These are phyloP conservation scores for Myotis pilosus DNA, from an alignment of 2,797 vertebrate genomes.

Conservation along the genomic window DNA sequence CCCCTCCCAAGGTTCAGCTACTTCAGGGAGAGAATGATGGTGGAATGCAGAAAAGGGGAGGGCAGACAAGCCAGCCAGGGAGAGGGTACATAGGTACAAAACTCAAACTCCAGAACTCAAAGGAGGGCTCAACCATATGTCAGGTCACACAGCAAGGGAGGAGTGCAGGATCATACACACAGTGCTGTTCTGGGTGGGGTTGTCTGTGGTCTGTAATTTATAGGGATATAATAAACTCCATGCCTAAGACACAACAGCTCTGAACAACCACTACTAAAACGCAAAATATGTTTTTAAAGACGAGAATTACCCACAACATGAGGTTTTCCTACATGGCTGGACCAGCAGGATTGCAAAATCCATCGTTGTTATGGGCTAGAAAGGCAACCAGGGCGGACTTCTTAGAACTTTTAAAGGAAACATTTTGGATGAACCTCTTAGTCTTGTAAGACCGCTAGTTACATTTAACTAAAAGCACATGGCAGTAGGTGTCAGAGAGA, in stretches of 20 bases:
- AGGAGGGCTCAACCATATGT: neutral
- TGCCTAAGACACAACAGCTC: constrained; percentile 11
- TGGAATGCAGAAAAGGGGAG: neutral
- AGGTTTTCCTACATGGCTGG: constrained; percentile 39
- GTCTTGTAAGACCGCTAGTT: constrained; percentile 30
- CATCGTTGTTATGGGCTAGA: constrained; percentile 15
- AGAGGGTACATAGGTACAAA: neutral
- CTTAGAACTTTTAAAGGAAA: constrained; percentile 51
- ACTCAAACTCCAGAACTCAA: neutral
- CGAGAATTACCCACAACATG: constrained; percentile 6
- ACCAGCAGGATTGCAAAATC: constrained; percentile 30
- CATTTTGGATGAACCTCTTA: constrained; percentile 36
- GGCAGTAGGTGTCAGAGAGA: constrained; percentile 44
- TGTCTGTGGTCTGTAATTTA: neutral
- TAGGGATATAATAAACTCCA: constrained; percentile 9
- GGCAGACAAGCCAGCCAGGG: no score
- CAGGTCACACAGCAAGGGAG: neutral
- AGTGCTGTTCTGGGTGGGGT: neutral
- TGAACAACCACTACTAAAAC: constrained; percentile 39
- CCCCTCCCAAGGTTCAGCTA: neutral
- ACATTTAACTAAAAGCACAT: constrained; percentile 61
- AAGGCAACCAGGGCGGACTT: constrained; percentile 4
- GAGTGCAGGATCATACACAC: neutral
- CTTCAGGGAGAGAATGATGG: neutral
- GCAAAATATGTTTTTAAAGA: constrained; percentile 45